Conservation (phyloP, 2,888 invertebrate genomes). For the Oeneis ivallda region DNA sequence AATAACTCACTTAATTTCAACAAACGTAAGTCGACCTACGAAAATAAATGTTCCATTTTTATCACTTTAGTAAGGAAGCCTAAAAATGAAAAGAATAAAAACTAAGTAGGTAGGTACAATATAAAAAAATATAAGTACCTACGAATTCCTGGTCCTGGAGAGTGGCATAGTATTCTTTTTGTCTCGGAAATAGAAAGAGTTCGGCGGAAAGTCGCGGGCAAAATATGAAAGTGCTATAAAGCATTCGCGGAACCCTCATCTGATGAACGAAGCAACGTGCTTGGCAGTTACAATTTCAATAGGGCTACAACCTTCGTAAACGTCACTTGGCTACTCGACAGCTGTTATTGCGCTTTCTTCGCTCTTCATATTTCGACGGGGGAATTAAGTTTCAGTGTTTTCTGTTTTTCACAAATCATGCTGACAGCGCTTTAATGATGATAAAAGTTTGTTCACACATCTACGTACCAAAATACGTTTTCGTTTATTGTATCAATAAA, state of each 20-base stretch:
- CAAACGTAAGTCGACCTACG: no score
- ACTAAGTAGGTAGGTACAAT: no score
- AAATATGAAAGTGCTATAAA: no score
- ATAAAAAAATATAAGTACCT: no score
- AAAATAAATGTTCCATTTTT: no score
- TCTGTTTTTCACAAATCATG: slow-evolving; percentile 24
- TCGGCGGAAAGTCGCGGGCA: neutral
- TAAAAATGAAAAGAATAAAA: no score
- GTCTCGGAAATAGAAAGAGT: no score
- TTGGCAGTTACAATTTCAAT: slow-evolving; percentile 16
- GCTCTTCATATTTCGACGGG: slow-evolving; percentile 28
- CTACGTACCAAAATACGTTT: neutral
- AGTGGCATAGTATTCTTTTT: no score
- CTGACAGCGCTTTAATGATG: slow-evolving; percentile 26
- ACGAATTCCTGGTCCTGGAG: no score
- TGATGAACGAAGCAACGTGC: slow-evolving; percentile 2
- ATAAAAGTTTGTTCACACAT: slow-evolving; percentile 19
- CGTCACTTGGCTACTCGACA: slow-evolving; percentile 33
- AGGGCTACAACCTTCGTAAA: slow-evolving; percentile 14
- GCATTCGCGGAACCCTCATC: neutral
- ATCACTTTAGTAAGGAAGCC: no score
- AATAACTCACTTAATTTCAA: no score
- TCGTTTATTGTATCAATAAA: neutral
- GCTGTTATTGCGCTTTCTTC: slow-evolving; percentile 27
- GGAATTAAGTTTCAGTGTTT: slow-evolving; percentile 36